A percentile compares a stretch with the other conserved stretches of the same genome.
Conservation (phyloP, 2,113 vertebrate genomes). For the Channa maculata region DNA sequence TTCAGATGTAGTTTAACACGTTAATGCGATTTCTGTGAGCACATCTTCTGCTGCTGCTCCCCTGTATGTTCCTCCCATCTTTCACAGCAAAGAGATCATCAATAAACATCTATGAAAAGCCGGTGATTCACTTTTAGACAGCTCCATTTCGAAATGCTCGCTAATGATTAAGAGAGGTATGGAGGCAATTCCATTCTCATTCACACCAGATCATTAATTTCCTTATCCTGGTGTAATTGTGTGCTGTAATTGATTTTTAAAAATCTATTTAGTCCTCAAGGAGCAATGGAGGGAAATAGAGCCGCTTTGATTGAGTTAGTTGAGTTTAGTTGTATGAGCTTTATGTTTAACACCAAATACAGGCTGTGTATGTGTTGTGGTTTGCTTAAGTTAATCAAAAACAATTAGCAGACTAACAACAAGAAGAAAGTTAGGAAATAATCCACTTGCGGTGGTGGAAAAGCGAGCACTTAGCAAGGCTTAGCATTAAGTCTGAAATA, state of each 20-base stretch:
- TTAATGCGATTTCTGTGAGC: constrained; percentile 19
- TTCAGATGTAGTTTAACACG: constrained; percentile 39
- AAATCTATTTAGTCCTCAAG: constrained; percentile 30
- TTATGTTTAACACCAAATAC: not conserved
- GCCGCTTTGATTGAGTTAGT: constrained; percentile 16
- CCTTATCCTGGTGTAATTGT: constrained; percentile 35
- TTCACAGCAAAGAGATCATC: constrained; percentile 23
- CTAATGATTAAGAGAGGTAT: constrained; percentile 33
- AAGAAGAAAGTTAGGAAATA: not conserved
- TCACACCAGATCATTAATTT: constrained; percentile 47
- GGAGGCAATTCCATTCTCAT: constrained; percentile 32
- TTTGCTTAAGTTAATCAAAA: not conserved
- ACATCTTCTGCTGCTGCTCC: not conserved
- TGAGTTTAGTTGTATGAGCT: constrained; percentile 4
- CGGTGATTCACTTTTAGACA: constrained; percentile 33
- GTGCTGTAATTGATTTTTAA: constrained; percentile 37
- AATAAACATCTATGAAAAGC: constrained; percentile 36
- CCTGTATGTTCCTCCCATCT: not conserved
- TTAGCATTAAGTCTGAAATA: not conserved
- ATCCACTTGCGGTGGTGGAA: not conserved
- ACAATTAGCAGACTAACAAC: not conserved
- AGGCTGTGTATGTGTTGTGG: not conserved
- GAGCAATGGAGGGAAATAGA: constrained; percentile 28
- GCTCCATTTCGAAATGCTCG: constrained; percentile 26
- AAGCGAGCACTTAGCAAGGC: not conserved